These are phyloP conservation scores for Drosophila infuscata DNA, from an alignment of 2,888 invertebrate genomes.

Conservation along the genomic window DNA sequence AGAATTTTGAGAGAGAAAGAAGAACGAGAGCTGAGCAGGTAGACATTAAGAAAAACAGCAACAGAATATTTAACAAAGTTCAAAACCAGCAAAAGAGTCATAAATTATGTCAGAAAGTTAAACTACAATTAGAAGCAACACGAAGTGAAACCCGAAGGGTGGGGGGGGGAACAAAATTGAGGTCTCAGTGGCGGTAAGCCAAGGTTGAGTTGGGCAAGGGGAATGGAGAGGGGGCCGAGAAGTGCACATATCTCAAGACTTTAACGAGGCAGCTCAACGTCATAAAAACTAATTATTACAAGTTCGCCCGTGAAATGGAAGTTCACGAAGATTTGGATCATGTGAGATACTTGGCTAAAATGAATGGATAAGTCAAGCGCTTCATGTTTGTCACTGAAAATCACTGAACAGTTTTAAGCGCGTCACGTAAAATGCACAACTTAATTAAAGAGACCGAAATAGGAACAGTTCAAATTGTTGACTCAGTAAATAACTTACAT, in stretches of 20 bases:
- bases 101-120: constrained; percentile 78
- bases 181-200: neutral
- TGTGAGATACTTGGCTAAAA: constrained; percentile 41
- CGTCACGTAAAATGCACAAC: constrained; percentile 43
- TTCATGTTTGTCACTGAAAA: constrained; percentile 36
- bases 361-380: constrained; percentile 41
- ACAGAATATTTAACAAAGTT: constrained; percentile 22
- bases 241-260: constrained; percentile 44
- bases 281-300: constrained; percentile 64
- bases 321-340: constrained; percentile 47
- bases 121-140: constrained; percentile 76
- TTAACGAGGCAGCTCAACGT: constrained; percentile 63
- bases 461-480: constrained; percentile 20
- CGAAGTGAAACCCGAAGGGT: constrained; percentile 20
- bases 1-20: constrained; percentile 45
- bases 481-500: constrained; percentile 48
- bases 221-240: neutral
- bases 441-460: constrained; percentile 44
- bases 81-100: constrained; percentile 48
- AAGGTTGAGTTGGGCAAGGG: neutral
- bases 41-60: constrained; percentile 29
- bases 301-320: constrained; percentile 52
- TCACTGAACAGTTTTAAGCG: constrained; percentile 38
- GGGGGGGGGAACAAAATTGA: neutral
- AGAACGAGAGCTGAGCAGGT: constrained; percentile 54